These are phyloP conservation scores for Rhimphoctona megacephalus DNA, from an alignment of 2,888 invertebrate genomes.

Conservation along the genomic window DNA sequence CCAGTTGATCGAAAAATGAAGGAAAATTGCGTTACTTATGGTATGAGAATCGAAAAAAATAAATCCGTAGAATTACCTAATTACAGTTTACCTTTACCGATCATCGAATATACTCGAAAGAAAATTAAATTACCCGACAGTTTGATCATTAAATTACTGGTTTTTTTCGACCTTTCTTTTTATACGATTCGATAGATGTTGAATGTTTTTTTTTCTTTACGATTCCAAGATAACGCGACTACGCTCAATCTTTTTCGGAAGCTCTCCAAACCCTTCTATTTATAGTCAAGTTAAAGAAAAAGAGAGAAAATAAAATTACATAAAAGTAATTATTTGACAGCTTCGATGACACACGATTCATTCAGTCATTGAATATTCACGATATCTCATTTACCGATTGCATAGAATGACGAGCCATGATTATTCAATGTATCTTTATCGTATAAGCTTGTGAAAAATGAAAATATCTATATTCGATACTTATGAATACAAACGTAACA, in stretches of 20 bases:
- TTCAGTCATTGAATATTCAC: slow-evolving; percentile 2
- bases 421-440: not conserved
- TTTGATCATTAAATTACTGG: slow-evolving; percentile 55
- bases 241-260: slow-evolving; percentile 41
- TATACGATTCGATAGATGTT: not conserved
- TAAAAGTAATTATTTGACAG: slow-evolving; percentile 25
- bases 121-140: slow-evolving; percentile 47
- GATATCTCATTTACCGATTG: slow-evolving; percentile 12
- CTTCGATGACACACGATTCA: slow-evolving; percentile 21
- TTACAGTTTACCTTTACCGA: slow-evolving; percentile 51
- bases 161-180: not conserved
- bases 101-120: slow-evolving; percentile 43
- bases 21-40: not conserved
- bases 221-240: not conserved
- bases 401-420: not conserved
- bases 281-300: slow-evolving; percentile 16
- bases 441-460: not conserved
- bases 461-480: not conserved
- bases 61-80: slow-evolving; percentile 18
- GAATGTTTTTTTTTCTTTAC: slow-evolving; percentile 19
- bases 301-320: slow-evolving; percentile 19
- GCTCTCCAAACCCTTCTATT: slow-evolving; percentile 51
- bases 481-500: slow-evolving; percentile 5
- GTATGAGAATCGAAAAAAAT: slow-evolving; percentile 19
- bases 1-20: not conserved